Percentiles rank a stretch among this genome's conserved stretches.
Evolutionary conservation across 2,888 invertebrate genomes (phyloP).

Genomic region (Drosophila mayaguana): DNA sequence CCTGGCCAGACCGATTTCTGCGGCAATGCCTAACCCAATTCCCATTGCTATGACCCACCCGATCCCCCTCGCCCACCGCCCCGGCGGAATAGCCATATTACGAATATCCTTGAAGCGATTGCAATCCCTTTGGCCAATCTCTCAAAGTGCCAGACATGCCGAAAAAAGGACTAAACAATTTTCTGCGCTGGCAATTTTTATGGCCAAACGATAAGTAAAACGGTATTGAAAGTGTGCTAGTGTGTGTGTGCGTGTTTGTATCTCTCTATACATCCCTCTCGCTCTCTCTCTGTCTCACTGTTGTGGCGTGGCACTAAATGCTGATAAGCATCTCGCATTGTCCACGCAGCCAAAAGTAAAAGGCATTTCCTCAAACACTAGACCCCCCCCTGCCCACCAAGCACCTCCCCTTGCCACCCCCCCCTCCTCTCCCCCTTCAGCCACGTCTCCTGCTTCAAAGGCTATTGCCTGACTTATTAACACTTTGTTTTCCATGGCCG

Average conservation of each 20-base stretch:
- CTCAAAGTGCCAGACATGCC: conserved; percentile 81
- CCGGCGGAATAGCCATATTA: conserved; percentile 12
- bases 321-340: conserved; percentile 73
- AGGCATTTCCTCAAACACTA: conserved; percentile 21
- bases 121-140: conserved; percentile 72
- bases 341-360: conserved; percentile 47
- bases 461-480: conserved; percentile 67
- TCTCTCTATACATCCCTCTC: conserved; percentile 15
- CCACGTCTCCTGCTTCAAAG: conserved; percentile 32
- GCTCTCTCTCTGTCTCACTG: not conserved
- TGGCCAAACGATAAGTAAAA: conserved; percentile 83
- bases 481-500: conserved; percentile 38
- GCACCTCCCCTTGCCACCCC: not conserved
- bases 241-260: conserved; percentile 2
- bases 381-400: not conserved
- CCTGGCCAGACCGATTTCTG: conserved; percentile 24
- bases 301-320: conserved; percentile 53
- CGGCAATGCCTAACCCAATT: conserved; percentile 33
- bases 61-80: not conserved
- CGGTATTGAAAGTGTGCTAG: conserved; percentile 74
- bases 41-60: conserved; percentile 14
- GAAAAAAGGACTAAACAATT: conserved; percentile 82
- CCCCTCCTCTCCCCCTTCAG: conserved; percentile 12
- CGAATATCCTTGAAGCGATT: conserved; percentile 33
- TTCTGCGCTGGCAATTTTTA: conserved; percentile 83